Base-by-base conservation (phyloP, 1,140 invertebrate genomes). In the Rhizoglyphus robini region DNA sequence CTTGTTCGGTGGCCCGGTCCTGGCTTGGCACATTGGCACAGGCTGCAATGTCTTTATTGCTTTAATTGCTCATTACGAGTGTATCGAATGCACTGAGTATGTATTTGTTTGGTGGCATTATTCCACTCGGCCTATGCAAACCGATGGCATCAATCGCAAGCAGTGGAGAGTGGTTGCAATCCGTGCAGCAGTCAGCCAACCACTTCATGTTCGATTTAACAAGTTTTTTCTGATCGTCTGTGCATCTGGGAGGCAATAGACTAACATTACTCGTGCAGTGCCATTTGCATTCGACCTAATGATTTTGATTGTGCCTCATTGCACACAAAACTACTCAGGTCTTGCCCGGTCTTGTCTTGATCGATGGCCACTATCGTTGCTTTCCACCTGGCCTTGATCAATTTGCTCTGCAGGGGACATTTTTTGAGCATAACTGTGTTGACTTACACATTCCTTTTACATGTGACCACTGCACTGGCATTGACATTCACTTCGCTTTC, bases 281-380 rank as follows among this genome's bases (percentile, higher is more conserved):
- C 36, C 36, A 54, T 54, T 54, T 54, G 51, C 51, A 54, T 54
- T 20, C 51, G 31, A 54, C 51, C 51, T 54, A 54, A 54, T 54
- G 51, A 54, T 54, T 54, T 54, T 54, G 51, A 54, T 54, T 54
- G 51, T 8, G 23, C 8, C 51, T 8, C 23, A n/a, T n/a, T n/a
- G n/a, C n/a, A n/a, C n/a, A n/a, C n/a, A n/a, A n/a, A n/a, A n/a
- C n/a, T n/a, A n/a, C n/a, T n/a, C n/a, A n/a, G n/a, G n/a, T n/a
- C n/a, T n/a, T n/a, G n/a, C n/a, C n/a, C n/a, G n/a, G n/a, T n/a
- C n/a, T n/a, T n/a, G n/a, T n/a, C n/a, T n/a, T n/a, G 15, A 46
- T 23, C 23, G n/a, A n/a, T 23, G 15, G 41, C 41, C 41, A 46
- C 41, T 46, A 32, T 32, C 51, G 20, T 23, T 54, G 51, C 51